Evolutionary conservation across 2,888 invertebrate species (phyloP), one percentile per base, ranked within the genome.

Genomic region (Eutolmus rufibarbis): DNA sequence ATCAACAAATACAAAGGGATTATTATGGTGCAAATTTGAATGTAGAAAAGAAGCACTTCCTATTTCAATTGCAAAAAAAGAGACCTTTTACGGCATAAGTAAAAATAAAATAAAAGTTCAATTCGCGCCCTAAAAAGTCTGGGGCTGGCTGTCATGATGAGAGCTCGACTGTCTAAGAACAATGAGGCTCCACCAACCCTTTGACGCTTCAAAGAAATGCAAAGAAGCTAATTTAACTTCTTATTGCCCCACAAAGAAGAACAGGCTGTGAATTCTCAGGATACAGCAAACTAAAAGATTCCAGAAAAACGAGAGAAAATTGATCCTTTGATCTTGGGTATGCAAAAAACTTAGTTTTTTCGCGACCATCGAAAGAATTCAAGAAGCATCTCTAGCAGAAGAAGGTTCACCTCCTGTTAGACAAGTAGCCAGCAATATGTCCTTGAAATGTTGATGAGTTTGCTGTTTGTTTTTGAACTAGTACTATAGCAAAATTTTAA

Each of bases 151-250:
- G 51, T 19, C 16, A 51, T 66, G 66, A 66, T 66, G 66, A 66
- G 66, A 19, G 4, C 8, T 28, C 28, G 28, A 23, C 23, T 28
- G 9, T 3, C 66, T 28, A 23, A 28, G 28, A 66, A 66, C 66
- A 66, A 66, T 66, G 66, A 51, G 7, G 19, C n/a, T 56, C 28
- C 3, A 16, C n/a, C 23, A 23, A 66, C 12, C 66, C 23, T 28
- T 66, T 66, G 28, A 1, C 9, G 16, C 19, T 16, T 76, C 76
- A 76, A 76, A 76, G 76, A 76, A 76, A 76, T 76, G 76, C 34
- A 34, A 76, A 76, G 19, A 76, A 34, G 76, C 76, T 76, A 76
- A 76, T 76, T 76, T 76, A 34, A 76, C 76, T 76, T 76, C 28
- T 76, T 37, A 37, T 76, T 76, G 3, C 34, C 16, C 37, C 19